Evolutionary conservation across 92 coral and sea anemone species (phyloP), one percentile per base, ranked within the genome.

Genomic region (Metridium senile): DNA sequence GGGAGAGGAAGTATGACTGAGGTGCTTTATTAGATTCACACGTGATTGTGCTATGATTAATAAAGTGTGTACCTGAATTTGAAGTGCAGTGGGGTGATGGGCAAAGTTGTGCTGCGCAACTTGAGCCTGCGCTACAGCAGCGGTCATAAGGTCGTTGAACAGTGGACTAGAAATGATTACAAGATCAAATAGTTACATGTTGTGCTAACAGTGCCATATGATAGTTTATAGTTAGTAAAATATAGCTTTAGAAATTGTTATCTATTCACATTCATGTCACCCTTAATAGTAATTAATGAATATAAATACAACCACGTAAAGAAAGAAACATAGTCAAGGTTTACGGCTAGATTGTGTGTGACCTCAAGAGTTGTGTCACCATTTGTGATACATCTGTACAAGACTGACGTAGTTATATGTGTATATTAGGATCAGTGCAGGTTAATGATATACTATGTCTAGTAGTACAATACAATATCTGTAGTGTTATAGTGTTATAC

Each of bases 91-190:
- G 28, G 93, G 83, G 82, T 90, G 97, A 35, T 89, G 97, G 58
- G 89, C 88, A 46, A 92, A 87, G 65, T 71, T 81, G 77, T 92
- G 91, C 77, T 92, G 97, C 11, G 97, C 97, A 53, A 66, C 72
- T 63, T 63, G 71, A 63, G 69, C 69, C 81, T 63, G 71, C 68
- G 92, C 79, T n/a, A 86, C 93, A 19, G 93, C 91, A 53, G 93
- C 97, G 46, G 87, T 86, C 90, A 92, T 86, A 32, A 92, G 82
- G 76, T 92, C 97, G 80, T 79, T 92, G 81, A 88, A 76, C 75
- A 89, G 80, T 32, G 93, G 93, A 47, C 97, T 92, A 81, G 67
- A 69, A 83, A 56, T 65, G 35, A 86, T 49, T 54, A 49, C 47
- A 52, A 64, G 68, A 62, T 18, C 29, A 70, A 28, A 53, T 57